A percentile compares a stretch with the other conserved stretches of the same genome.
Evolutionary conservation across 2,797 vertebrate species (phyloP).

Genomic region (Catostomus latipinnis): DNA sequence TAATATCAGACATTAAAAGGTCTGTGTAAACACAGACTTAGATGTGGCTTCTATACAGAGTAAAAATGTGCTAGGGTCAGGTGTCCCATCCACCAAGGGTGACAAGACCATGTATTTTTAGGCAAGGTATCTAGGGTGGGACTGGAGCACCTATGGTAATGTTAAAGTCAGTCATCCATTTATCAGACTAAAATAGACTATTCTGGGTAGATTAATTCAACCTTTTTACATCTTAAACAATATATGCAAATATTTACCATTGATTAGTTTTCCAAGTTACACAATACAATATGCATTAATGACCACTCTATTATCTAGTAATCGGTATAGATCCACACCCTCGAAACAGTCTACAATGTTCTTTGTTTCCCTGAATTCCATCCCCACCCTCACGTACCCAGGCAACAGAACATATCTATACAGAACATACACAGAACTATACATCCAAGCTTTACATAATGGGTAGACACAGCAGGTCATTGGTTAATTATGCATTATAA

Average conservation of each 20-base stretch:
- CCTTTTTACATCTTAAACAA: conserved; percentile 18
- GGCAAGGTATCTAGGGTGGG: background rate
- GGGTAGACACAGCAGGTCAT: conserved; percentile 10
- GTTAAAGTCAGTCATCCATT: background rate
- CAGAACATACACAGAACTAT: conserved; percentile 12
- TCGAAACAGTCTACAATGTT: conserved; percentile 48
- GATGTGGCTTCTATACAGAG: too few species aligned
- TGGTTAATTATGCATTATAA: conserved; percentile 36
- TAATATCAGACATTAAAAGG: too few species aligned
- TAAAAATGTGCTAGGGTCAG: too few species aligned
- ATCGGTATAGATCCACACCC: conserved; percentile 36
- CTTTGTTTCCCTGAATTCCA: conserved; percentile 18
- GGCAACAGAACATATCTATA: conserved; percentile 12
- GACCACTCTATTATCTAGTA: conserved; percentile 34
- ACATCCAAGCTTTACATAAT: conserved; percentile 11
- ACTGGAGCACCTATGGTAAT: background rate
- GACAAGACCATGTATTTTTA: background rate
- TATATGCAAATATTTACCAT: conserved; percentile 45
- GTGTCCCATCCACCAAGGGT: too few species aligned
- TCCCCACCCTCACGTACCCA: conserved; percentile 41
- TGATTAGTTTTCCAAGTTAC: conserved; percentile 4
- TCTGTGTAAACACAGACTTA: too few species aligned
- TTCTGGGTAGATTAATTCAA: background rate
- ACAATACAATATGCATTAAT: conserved; percentile 27
- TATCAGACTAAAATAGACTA: background rate